Conservation (phyloP, 2,113 vertebrate species). For the Urocolius indicus region DNA sequence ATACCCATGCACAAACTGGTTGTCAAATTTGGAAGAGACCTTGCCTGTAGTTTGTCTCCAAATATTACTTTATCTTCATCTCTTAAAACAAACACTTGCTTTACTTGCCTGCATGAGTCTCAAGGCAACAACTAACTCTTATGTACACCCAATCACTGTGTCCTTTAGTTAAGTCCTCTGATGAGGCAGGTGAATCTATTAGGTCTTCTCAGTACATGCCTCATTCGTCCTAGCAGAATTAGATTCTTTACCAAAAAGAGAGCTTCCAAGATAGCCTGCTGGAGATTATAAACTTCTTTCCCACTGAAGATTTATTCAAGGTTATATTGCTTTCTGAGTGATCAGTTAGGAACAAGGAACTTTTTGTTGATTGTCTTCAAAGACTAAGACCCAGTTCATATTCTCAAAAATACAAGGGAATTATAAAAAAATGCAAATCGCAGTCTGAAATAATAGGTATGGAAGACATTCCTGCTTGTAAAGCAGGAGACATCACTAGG, state of each 20-base stretch:
- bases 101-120: neutral
- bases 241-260: neutral
- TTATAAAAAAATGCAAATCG: neutral
- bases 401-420: neutral
- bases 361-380: neutral
- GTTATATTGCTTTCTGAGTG: neutral
- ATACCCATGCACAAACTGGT: neutral
- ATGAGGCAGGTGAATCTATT: neutral
- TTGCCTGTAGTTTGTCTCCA: neutral
- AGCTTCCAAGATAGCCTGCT: neutral
- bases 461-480: neutral
- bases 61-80: neutral
- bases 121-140: neutral
- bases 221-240: neutral
- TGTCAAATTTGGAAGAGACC: neutral
- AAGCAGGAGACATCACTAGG: neutral
- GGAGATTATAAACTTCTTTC: neutral
- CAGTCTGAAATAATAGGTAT: neutral
- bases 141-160: neutral
- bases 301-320: neutral
- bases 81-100: neutral
- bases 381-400: neutral
- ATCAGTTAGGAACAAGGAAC: neutral
- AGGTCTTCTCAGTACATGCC: neutral
- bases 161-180: neutral